phyloP scores from a whole-genome alignment of 1,140 invertebrate species.

The Argopecten irradians region DNA sequence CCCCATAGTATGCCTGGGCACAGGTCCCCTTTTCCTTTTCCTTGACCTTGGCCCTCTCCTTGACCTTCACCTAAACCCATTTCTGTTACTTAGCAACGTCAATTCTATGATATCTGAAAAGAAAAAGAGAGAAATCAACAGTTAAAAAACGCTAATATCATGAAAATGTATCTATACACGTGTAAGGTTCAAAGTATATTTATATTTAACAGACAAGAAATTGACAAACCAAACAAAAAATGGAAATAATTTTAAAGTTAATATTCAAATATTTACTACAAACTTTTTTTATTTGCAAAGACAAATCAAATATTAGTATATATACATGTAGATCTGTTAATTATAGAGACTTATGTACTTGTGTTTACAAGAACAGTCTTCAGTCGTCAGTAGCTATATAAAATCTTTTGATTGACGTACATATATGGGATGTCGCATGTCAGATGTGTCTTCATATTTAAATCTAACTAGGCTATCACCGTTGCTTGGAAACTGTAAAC shows the following conservation, averaged over 20 bases:
- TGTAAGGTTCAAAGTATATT: no score
- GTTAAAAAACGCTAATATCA: no score
- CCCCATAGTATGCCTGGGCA: constrained; percentile 73
- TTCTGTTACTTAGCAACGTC: constrained; percentile 5
- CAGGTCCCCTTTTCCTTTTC: constrained; percentile 48
- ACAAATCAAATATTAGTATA: no score
- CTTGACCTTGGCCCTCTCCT: constrained; percentile 53
- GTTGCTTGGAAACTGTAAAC: not conserved
- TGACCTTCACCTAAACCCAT: constrained; percentile 46
- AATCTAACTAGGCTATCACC: not conserved
- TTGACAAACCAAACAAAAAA: no score
- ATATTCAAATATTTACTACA: no score
- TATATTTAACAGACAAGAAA: no score
- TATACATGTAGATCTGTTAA: no score
- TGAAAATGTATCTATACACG: no score
- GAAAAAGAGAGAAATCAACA: not conserved
- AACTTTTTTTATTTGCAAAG: no score
- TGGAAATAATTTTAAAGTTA: no score
- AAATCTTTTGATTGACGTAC: not conserved
- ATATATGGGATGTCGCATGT: not conserved
- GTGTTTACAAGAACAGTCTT: not conserved
- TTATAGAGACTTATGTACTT: no score
- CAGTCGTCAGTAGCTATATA: not conserved
- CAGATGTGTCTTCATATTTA: not conserved
- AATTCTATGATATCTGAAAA: not conserved